Evolutionary conservation across 2,888 invertebrate genomes (phyloP).

Genomic region (Nomada lathburiana): DNA sequence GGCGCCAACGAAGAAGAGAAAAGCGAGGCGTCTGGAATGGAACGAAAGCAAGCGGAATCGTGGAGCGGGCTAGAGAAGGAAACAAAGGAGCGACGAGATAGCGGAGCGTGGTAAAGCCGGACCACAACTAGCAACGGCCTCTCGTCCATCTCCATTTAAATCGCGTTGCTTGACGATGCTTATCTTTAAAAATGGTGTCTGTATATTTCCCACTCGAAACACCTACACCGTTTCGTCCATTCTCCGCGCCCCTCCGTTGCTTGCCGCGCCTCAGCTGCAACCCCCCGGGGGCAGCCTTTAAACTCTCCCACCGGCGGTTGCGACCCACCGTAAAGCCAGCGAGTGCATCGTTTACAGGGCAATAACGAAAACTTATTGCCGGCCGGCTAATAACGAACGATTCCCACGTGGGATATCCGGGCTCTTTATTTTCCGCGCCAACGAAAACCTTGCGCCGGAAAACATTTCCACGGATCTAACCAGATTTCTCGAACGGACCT

Average conservation of each 20-base stretch:
- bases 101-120: conserved; percentile 40
- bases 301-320: conserved; percentile 63
- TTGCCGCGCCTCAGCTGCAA: conserved; percentile 21
- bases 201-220: conserved; percentile 72
- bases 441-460: conserved; percentile 58
- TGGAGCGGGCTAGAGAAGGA: not conserved
- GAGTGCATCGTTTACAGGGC: conserved; percentile 77
- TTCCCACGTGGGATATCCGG: conserved; percentile 73
- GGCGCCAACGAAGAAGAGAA: conserved; percentile 24
- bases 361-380: conserved; percentile 77
- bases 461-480: not conserved
- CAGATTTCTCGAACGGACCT: not conserved
- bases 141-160: conserved; percentile 79
- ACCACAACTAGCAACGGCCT: conserved; percentile 63
- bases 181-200: conserved; percentile 77
- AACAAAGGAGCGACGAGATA: conserved; percentile 1
- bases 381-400: conserved; percentile 76
- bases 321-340: conserved; percentile 43
- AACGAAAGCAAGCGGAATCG: conserved; percentile 5
- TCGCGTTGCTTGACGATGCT: conserved; percentile 76
- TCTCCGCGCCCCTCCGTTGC: conserved; percentile 21
- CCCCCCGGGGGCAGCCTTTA: conserved; percentile 45
- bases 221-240: conserved; percentile 15
- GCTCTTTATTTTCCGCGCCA: conserved; percentile 66
- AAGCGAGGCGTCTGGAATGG: not conserved